Conservation (phyloP, 2,888 invertebrate genomes). For the Meganola albula region DNA sequence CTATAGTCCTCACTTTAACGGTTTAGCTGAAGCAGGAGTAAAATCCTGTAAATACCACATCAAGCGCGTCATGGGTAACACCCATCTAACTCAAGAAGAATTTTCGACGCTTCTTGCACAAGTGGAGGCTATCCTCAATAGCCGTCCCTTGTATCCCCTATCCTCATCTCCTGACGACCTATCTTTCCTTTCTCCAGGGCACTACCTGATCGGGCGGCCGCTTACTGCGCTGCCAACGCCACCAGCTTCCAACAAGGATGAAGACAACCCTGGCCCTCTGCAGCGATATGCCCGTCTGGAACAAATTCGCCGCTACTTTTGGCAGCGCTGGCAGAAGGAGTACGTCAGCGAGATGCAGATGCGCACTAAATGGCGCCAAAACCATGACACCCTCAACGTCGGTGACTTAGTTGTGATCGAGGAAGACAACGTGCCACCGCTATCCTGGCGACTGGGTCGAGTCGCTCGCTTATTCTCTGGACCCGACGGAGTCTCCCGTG, state of each 20-base stretch:
- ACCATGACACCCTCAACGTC: no score
- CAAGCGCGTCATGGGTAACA: constrained; percentile 2
- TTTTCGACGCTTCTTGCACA: constrained; percentile 7
- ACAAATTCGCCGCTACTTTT: constrained; percentile 11
- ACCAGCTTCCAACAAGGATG: not conserved
- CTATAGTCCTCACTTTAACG: constrained; percentile 27
- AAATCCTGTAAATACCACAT: constrained; percentile 16
- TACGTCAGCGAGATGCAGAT: constrained; percentile 6
- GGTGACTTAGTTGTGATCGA: no score
- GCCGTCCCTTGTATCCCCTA: constrained; percentile 1
- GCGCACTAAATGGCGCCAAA: constrained; percentile 4
- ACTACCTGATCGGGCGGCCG: constrained; percentile 4
- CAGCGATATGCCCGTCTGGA: constrained; percentile 1
- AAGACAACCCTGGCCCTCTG: not conserved
- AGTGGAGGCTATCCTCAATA: constrained; percentile 9
- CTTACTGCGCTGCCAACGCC: constrained; percentile 1
- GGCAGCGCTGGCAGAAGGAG: constrained; percentile 11
- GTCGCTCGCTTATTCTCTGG: no score
- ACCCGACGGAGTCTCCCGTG: no score
- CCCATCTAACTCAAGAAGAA: constrained; percentile 5
- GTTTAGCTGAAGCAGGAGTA: constrained; percentile 5
- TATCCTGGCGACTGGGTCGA: no score
- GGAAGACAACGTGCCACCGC: no score
- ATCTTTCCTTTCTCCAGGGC: constrained; percentile 1
- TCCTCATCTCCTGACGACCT: not conserved